Evolutionary conservation across 2,797 vertebrate species (phyloP).

Genomic region (Acipenser ruthenus): DNA sequence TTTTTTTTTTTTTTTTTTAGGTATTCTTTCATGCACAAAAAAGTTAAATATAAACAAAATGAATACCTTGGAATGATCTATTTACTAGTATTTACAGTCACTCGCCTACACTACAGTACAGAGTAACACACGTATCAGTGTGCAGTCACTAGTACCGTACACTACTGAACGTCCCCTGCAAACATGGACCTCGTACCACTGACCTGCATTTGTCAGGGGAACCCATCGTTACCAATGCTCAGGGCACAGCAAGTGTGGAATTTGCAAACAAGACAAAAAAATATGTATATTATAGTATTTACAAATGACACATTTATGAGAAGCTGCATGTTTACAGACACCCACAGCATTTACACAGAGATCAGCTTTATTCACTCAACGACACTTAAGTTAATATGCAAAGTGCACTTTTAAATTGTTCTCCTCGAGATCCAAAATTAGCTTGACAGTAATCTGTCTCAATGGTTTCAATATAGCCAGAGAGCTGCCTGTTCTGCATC

Average conservation of each 20-base stretch:
- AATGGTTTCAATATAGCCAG: too few relatives aligned
- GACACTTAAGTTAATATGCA: too few relatives aligned
- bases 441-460: too few relatives aligned
- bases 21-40: slow-evolving; percentile 25
- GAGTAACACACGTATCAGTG: slow-evolving; percentile 20
- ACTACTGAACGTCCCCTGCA: slow-evolving; percentile 6
- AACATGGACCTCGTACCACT: neutral
- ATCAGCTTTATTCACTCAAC: too few relatives aligned
- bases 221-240: neutral
- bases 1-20: too few relatives aligned
- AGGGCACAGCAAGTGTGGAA: neutral
- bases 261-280: neutral
- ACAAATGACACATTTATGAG: neutral
- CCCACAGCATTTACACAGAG: too few relatives aligned
- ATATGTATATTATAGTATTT: neutral
- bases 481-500: too few relatives aligned
- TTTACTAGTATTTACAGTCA: slow-evolving; percentile 28
- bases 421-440: too few relatives aligned
- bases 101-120: slow-evolving; percentile 26
- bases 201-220: neutral
- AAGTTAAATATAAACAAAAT: slow-evolving; percentile 14
- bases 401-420: too few relatives aligned
- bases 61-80: slow-evolving; percentile 14
- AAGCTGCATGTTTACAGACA: neutral
- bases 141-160: slow-evolving; percentile 37